Evolutionary conservation across 2,113 vertebrate species (phyloP), one percentile per base, ranked within the genome.

Genomic region (Arenaria interpres): DNA sequence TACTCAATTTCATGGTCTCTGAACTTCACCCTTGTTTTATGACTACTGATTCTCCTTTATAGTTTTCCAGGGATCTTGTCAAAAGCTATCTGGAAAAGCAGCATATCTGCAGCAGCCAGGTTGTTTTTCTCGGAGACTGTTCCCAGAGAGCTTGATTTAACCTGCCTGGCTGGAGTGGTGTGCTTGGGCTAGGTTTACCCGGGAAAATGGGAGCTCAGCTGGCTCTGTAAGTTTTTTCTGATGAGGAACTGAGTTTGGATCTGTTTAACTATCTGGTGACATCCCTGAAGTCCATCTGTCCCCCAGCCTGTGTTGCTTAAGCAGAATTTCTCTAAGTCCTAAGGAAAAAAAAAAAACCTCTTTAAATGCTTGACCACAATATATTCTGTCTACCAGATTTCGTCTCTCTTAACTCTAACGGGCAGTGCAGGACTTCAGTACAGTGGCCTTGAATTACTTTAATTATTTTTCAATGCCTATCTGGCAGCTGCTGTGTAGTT

Each of bases 1-100:
- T 96, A 89, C 77, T 89, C 91, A 91, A 92, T 97, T 96, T 96
- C 91, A 96, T 85, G 95, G 95, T 95, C 81, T 95, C 91, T 89
- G 87, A 96, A 92, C 89, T 89, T 95, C 45, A 0, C 81, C 74
- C 77, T 89, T 92, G 78, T 73, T 95, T 95, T 94, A 89, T 91
- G 85, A 95, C 84, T 95, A 87, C 74, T 66, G 84, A 90, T 87
- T 91, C n/a, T 88, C 45, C 66, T 88, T 95, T 82, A 95, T 62
- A 30, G 57, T 95, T 84, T 97, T 88, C 78, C 85, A 94, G 88
- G 50, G 80, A 89, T 92, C 76, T 85, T 82, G 86, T 89, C 73
- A 91, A 92, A 92, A 85, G 53, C 57, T 82, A 68, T 66, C 32
- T 89, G 77, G 84, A 95, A 96, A 93, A 27, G n/a, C 54, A 93